Evolutionary conservation across 2,888 invertebrate genomes (phyloP).

Genomic region (Acanthosepion lycidas): DNA sequence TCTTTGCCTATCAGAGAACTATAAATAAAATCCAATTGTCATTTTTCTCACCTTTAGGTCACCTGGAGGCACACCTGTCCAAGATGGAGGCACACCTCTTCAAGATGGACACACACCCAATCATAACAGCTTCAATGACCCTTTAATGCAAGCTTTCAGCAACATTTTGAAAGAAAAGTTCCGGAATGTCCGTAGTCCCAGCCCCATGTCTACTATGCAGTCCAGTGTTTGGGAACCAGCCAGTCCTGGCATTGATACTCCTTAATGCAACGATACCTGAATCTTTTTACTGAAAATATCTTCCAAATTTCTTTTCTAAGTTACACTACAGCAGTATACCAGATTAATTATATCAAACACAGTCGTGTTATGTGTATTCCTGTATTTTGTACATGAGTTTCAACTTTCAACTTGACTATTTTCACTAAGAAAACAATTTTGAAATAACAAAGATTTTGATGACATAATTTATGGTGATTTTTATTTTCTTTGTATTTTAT

Average conservation of each 20-base stretch:
- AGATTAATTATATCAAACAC: not conserved
- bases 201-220: not conserved
- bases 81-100: no score
- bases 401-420: no score
- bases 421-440: no score
- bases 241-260: not conserved
- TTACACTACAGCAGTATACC: not conserved
- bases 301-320: no score
- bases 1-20: not conserved
- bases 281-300: no score
- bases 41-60: not conserved
- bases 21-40: not conserved
- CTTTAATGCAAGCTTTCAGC: not conserved
- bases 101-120: not conserved
- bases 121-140: constrained; percentile 6
- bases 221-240: constrained; percentile 1
- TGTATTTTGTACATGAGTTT: not conserved
- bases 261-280: not conserved
- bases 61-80: constrained; percentile 42
- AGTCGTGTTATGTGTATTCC: not conserved
- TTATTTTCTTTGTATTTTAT: not conserved
- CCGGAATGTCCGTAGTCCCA: not conserved
- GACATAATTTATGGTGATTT: not conserved
- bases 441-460: no score
- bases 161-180: constrained; percentile 14